Evolutionary conservation across 2,113 vertebrate species (phyloP), one percentile per base, ranked within the genome.

Genomic region (Deroptyus accipitrinus): DNA sequence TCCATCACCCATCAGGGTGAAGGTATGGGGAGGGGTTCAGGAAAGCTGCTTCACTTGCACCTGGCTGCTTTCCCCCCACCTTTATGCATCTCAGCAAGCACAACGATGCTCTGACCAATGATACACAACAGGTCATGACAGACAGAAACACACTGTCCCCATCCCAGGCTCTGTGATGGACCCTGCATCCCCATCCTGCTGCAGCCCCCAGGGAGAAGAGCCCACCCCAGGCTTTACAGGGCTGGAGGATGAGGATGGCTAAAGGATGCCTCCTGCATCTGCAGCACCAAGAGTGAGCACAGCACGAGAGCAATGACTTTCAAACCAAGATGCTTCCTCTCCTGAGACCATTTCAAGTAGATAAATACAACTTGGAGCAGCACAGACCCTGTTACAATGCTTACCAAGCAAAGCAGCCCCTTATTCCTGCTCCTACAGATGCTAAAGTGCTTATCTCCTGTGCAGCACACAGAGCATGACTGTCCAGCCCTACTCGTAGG

Each of bases 71-170:
- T 25, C 2, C 1, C 20, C 28, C 11, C n/a, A 10, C 2, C 1
- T 8, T 41, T 61, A 11, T 3, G 16, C 57, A 14, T 12, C 41
- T 57, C 8, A 9, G 44, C 31, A 67, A 59, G 20, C 0, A 2
- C 24, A 51, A 3, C 0, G 4, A 39, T 3, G 9, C 37, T 52
- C 48, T 0, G 0, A 10, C 9, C 14, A 6, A 9, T 0, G 7
- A 7, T 15, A 31, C 0, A 0, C 46, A 73, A 27, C 33, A 42
- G 37, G 82, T 79, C 62, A 15, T 0, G 33, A 27, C 39, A 73
- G 52, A 6, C 77, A 48, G 20, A 30, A 49, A 11, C 13, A 18
- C 9, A 7, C 35, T 6, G 6, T n/a, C 7, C 72, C 62, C 51
- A 18, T 0, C 3, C 30, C 0, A 8, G 24, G 44, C 11, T 69